Base-by-base conservation (phyloP, 2,888 invertebrate genomes). In the Aspidapion aeneum region DNA sequence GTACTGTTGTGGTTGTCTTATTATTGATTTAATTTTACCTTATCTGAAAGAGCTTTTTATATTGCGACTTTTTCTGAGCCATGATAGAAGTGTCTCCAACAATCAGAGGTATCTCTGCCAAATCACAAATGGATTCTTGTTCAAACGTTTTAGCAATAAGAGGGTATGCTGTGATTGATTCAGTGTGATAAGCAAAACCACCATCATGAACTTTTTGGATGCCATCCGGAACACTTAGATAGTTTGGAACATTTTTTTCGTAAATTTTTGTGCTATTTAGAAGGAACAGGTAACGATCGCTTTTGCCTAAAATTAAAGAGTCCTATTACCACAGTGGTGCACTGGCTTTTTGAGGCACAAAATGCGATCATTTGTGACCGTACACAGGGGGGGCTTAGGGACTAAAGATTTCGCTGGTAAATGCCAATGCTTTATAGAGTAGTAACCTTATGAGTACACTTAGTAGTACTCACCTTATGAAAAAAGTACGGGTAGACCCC, bases 161-260 rank as follows among this genome's bases (percentile, higher is more conserved):
- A 0, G 74, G 75, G 65, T 84, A 82, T 0, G 82, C 83, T 1
- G 74, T 80, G 20, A 79, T 76, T 0, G 78, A 74, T 69, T 84
- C 83, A 0, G 81, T 80, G 62, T 84, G 84, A 65, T 81, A 85
- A 0, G 85, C 85, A 66, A 79, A 85, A 1, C 82, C 83, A 78
- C 82, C 83, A 1, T 69, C 65, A 67, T 79, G 80, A 0, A 84
- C 73, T 69, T 73, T 78, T 0, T 76, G 76, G 5, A 84, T 74
- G 1, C 83, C 83, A 35, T 75, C 76, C 18, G 67, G 67, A 2
- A 68, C 68, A 0, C 65, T 49, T 50, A 67, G 57, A 64, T 73
- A 69, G 51, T 69, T 72, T 2, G 66, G 68, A 16, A 20, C 18
- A 16, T 61, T 62, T 1, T 63, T 51, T n/a, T 67, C 61, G 57